Evolutionary conservation across 2,888 invertebrate species (phyloP), one percentile per base, ranked within the genome.

Genomic region (Scaptomyza caliginosa): DNA sequence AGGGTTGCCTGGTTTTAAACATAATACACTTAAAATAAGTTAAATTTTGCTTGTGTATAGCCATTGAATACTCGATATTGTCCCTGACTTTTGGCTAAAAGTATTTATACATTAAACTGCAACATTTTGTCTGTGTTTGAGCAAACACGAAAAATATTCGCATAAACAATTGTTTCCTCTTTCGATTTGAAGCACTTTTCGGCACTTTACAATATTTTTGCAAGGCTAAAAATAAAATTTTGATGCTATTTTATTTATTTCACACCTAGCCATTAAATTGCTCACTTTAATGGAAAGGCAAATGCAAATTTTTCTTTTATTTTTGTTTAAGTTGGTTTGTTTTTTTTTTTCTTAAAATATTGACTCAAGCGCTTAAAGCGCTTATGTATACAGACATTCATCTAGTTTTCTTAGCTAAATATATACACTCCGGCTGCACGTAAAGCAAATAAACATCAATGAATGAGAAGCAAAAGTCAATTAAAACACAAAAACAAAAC

Each of bases 241-340:
- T 32, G 7, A 11, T 77, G 50, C 56, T 49, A 63, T 65, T 76
- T 50, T 62, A 84, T 86, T 80, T 74, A 66, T 70, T 68, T 82
- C 86, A 60, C 81, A 82, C 86, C 81, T 75, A 80, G 16, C 75
- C 84, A 81, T 86, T 77, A 86, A 86, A 51, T 84, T 54, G 62
- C 45, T 21, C 58, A 69, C 36, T 63, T 80, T 77, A 80, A 79
- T 83, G 80, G 80, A 42, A 60, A 56, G 50, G 54, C 63, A 71
- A 63, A 57, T 34, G 46, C 23, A 40, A 8, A 36, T 19, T 51
- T 59, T 45, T 45, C 32, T 24, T 19, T 13, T 21, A 40, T 34
- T 43, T 46, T 57, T 56, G 43, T 57, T 58, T 45, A 55, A 48
- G 49, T 70, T 39, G 30, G 56, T 43, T 51, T n/a, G n/a, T n/a